Base-by-base conservation (phyloP, 2,888 invertebrate genomes). In the Caenorhabditis angaria region DNA sequence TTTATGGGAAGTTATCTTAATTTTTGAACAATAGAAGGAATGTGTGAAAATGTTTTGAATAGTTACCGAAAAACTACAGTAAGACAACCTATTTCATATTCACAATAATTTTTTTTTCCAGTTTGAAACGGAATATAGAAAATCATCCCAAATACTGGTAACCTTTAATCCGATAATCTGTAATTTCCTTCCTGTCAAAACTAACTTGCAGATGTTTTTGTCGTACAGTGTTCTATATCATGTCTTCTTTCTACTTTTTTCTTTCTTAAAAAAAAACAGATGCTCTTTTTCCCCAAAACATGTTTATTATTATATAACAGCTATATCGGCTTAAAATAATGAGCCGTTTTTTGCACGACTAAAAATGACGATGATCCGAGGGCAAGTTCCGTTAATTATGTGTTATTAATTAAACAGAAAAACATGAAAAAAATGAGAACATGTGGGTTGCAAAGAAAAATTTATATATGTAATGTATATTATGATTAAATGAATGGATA, bases 181-280 rank as follows among this genome's bases (percentile, higher is more conserved):
- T 41, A 41, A 41, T 41, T 41, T 41, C 41, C n/a, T n/a, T n/a
- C n/a, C 41, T 41, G 41, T 14, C 10, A 41, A 41, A 41, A 41
- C n/a, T n/a, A n/a, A n/a, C 41, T 41, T 18, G 41, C 41, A 41
- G 41, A 41, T 41, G 41, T 41, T 41, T n/a, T 41, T 41, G 41
- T 41, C 18, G 18, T 41, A 10, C 41, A n/a, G n/a, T n/a, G n/a
- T n/a, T 41, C 10, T 41, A 32, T 14, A 14, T 41, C 41, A 3
- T 41, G 14, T 41, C 18, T n/a, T n/a, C n/a, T n/a, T n/a, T n/a
- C n/a, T n/a, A n/a, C n/a, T n/a, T n/a, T n/a, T n/a, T n/a, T n/a
- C n/a, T n/a, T n/a, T n/a, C n/a, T n/a, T n/a, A n/a, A n/a, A n/a
- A 18, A 41, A 41, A 41, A 41, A 6, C 41, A 41, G 41, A 41